A percentile compares a stretch with the other conserved stretches of the same genome.
Evolutionary conservation across 1,140 invertebrate genomes (phyloP).

Genomic region (Cherax destructor): DNA sequence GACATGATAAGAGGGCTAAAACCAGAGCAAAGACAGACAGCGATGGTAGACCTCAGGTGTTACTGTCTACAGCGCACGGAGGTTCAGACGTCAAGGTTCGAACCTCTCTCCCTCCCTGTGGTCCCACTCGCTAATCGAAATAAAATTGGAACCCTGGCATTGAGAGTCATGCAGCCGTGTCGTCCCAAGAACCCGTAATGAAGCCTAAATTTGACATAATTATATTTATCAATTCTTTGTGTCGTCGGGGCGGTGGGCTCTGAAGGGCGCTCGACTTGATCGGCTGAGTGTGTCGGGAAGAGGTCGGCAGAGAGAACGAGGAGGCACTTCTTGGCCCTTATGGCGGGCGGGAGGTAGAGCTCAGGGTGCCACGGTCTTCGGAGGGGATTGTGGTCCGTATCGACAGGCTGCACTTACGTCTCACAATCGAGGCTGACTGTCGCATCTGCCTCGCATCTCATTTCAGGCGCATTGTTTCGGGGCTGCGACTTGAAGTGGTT

Average conservation of each 20-base stretch:
- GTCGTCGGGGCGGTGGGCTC: background rate
- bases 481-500: constrained; percentile 60
- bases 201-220: constrained; percentile 60
- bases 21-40: too few relatives aligned
- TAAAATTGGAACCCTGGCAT: constrained; percentile 24
- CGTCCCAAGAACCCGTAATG: constrained; percentile 21
- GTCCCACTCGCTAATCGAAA: constrained; percentile 47
- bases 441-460: constrained; percentile 64
- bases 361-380: background rate
- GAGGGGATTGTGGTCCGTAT: background rate
- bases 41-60: too few relatives aligned
- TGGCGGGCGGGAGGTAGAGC: background rate
- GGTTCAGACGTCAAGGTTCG: background rate
- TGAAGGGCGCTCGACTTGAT: constrained; percentile 45
- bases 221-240: constrained; percentile 68
- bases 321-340: constrained; percentile 8
- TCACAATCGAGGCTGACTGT: constrained; percentile 28
- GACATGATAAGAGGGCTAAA: too few relatives aligned
- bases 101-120: background rate
- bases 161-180: constrained; percentile 31
- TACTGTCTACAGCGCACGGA: too few relatives aligned
- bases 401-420: background rate
- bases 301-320: too few relatives aligned
- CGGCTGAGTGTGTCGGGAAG: constrained; percentile 7
- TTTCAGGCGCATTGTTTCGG: constrained; percentile 59